Evolutionary conservation across 2,113 vertebrate genomes (phyloP).

Genomic region (Corynorhinus townsendii): DNA sequence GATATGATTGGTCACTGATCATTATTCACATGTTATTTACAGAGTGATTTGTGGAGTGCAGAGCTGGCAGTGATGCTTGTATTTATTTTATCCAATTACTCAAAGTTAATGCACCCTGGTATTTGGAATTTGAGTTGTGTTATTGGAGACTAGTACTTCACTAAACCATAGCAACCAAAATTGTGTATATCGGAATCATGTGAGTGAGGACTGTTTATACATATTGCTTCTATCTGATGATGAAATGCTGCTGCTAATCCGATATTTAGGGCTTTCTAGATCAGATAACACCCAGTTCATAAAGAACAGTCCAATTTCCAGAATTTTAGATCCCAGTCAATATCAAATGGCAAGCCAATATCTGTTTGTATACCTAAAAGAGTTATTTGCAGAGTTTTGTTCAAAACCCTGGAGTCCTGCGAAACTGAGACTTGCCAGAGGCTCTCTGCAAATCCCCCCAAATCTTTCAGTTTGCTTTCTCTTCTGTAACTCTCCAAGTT

Average conservation of each 20-base stretch:
- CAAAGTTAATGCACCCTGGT: background rate
- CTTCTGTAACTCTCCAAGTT: background rate
- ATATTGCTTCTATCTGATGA: background rate
- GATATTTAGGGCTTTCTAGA: background rate
- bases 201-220: background rate
- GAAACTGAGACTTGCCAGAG: conserved; percentile 10
- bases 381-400: conserved; percentile 33
- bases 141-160: background rate
- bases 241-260: background rate
- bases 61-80: background rate
- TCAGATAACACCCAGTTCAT: background rate
- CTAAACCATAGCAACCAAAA: background rate
- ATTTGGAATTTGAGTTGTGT: background rate
- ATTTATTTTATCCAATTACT: background rate
- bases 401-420: background rate
- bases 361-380: background rate
- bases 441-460: background rate
- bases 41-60: background rate
- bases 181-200: background rate
- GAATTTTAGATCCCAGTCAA: background rate
- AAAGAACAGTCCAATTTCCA: background rate
- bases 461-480: background rate
- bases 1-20: background rate
- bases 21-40: background rate
- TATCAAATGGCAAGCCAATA: background rate